Evolutionary conservation across 92 coral and sea anemone species (phyloP), one percentile per base, ranked within the genome.

Genomic region (Zoanthus solanderi): DNA sequence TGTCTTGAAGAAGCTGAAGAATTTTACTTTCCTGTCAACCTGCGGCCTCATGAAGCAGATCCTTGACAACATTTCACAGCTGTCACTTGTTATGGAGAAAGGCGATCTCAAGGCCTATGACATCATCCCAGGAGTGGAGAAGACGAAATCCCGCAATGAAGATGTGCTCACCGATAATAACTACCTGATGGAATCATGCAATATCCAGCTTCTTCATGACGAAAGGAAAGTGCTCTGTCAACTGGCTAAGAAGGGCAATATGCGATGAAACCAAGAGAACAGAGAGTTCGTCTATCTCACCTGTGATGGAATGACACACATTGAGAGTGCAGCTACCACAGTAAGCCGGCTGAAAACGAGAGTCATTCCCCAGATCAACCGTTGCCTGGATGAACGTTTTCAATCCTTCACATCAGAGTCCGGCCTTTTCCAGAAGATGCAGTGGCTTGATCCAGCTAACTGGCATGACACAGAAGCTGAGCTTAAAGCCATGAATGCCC

Each of bases 341-440:
- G 31, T 18, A 13, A n/a, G 32, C n/a, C 53, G 48, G 10, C 78
- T 88, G 16, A 88, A 83, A 52, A 83, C 61, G 12, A 82, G 84
- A 81, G 91, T 88, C 12, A 88, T 88, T 58, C 91, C 91, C 13
- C 65, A 45, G 29, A 72, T 82, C 79, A 88, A 80, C 79, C 68
- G 66, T 42, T 61, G 83, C 28, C 74, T 83, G 83, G 65, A 88
- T 17, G 76, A 82, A 37, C 88, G 77, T 23, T 88, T 88, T 75
- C 63, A 57, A 16, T 88, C 76, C 17, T 77, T 60, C 63, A 37
- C 79, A 71, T 32, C 83, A 57, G 86, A 52, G 46, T 77, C 82
- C 44, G 45, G 18, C 16, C 34, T 88, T 13, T 88, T 79, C 77
- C 29, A 83, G 74, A 88, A 53, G 77, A 78, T 87, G 86, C 61